Conservation (phyloP, 2,113 vertebrate genomes). For the Bucco capensis region DNA sequence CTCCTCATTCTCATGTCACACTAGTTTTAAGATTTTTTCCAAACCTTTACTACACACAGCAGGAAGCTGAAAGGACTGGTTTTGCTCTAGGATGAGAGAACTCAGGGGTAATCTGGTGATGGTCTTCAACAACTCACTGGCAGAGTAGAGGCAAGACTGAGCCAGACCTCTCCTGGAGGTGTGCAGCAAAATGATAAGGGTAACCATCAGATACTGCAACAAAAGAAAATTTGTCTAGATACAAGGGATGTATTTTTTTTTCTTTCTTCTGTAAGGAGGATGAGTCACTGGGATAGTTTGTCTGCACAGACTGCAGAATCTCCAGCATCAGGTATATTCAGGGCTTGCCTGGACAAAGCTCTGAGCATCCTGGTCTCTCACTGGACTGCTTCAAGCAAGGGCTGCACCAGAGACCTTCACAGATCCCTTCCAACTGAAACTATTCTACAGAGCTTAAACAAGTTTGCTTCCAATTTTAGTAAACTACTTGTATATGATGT, state of each 20-base stretch:
- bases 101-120: background rate
- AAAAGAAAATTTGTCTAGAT: background rate
- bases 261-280: background rate
- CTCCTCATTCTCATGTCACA: background rate
- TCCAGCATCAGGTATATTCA: background rate
- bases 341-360: background rate
- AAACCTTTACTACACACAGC: background rate
- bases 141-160: background rate
- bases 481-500: background rate
- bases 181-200: background rate
- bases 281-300: background rate
- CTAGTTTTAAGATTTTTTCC: background rate
- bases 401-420: background rate
- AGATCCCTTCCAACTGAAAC: background rate
- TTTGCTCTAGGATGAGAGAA: background rate
- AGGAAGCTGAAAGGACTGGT: background rate
- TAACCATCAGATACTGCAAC: background rate
- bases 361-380: background rate
- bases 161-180: background rate
- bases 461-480: background rate
- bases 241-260: background rate
- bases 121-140: background rate
- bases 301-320: background rate
- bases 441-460: background rate
- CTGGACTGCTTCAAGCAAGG: rapidly evolving